Evolutionary conservation across 2,888 invertebrate genomes (phyloP).

Genomic region (Eretmocerus hayati): DNA sequence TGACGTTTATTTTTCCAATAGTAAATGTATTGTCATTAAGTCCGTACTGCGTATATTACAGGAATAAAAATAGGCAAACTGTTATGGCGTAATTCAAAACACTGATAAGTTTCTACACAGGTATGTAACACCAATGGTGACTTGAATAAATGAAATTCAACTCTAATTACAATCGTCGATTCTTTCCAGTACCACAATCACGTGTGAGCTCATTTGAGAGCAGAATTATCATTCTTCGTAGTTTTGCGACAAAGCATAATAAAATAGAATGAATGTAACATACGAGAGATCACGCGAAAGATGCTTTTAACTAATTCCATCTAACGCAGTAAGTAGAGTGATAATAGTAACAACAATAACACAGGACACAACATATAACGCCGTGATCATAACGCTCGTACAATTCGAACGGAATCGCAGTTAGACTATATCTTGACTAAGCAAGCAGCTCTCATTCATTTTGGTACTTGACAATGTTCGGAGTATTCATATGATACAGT

Average conservation of each 20-base stretch:
- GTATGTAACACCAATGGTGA: conserved; percentile 29
- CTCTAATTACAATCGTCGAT: conserved; percentile 6
- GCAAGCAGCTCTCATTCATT: conserved; percentile 45
- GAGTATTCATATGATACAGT: conserved; percentile 42
- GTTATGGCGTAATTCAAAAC: conserved; percentile 30
- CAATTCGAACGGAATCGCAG: conserved; percentile 21
- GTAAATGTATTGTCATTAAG: conserved; percentile 28
- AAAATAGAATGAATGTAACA: conserved; percentile 10
- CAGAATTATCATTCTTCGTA: background rate
- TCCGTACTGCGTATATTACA: conserved; percentile 29
- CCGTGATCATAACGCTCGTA: conserved; percentile 19
- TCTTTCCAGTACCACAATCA: conserved; percentile 5
- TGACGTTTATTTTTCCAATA: conserved; percentile 16
- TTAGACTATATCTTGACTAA: conserved; percentile 32
- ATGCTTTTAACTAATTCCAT: conserved; percentile 18
- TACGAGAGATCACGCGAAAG: conserved; percentile 19
- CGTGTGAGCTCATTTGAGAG: conserved; percentile 1
- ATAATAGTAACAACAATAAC: conserved; percentile 33
- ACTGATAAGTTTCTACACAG: conserved; percentile 35
- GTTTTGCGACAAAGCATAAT: conserved; percentile 7
- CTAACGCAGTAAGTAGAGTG: conserved; percentile 20
- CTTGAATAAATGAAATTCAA: conserved; percentile 31
- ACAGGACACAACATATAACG: conserved; percentile 33
- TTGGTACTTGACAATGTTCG: conserved; percentile 37
- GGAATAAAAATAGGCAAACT: conserved; percentile 27